Base-by-base conservation (phyloP, 2,888 invertebrate species). In the Amphipyra berbera region DNA sequence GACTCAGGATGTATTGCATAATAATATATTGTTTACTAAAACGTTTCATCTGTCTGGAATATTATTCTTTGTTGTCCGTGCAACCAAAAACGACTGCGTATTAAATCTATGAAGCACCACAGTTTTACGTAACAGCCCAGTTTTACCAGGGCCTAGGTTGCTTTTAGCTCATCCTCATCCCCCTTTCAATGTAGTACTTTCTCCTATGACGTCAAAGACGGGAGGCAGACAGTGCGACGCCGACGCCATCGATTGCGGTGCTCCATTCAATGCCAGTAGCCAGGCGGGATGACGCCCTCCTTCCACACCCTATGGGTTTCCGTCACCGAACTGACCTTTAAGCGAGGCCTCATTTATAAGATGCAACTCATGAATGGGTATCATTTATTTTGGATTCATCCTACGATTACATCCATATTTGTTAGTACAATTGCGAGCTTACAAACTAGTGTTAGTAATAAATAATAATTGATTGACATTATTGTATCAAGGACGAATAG, bases 151-250 rank as follows among this genome's bases (percentile, higher is more conserved):
- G 38, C 40, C 48, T 60, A 45, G 41, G 45, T 66, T 46, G 60
- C 54, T 63, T 50, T 56, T 21, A 49, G 37, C 35, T 61, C 48
- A 61, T 54, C 68, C 68, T 57, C 72, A 59, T 60, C 44, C 64
- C 63, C 63, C 33, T 21, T n/a, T 21, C 21, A 21, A 21, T 56
- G 60, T 64, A 67, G 59, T 72, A 78, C 79, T 83, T 81, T 86
- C 81, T 59, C 73, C 61, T 12, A 56, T 88, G 88, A 89, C 88
- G 88, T 88, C 86, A 88, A 67, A 69, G 65, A 37, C 50, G 59
- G 77, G 69, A 71, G 76, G 49, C 75, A 89, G 88, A 89, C 88
- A 59, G 60, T 60, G 68, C 76, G 88, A 56, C 88, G 89, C 87
- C 88, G 6, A 6, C 30, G 40, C 54, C 88, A 89, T 89, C 82